phyloP scores from a whole-genome alignment of 1,140 invertebrate species.

The Ephestia elutella region DNA sequence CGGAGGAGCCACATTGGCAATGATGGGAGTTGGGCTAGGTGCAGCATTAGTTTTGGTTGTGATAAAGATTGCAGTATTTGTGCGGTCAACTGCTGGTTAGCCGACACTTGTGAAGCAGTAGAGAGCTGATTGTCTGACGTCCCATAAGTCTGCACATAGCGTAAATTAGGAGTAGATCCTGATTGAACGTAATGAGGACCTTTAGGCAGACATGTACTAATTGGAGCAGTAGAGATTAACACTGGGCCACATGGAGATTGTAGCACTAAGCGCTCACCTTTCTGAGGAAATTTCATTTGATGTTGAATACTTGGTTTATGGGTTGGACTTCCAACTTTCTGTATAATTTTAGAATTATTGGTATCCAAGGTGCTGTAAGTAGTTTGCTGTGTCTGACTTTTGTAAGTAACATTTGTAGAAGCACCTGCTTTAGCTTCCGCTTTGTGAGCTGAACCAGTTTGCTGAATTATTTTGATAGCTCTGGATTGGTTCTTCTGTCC shows the following conservation, averaged over 20 bases:
- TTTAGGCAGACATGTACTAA: constrained; percentile 54
- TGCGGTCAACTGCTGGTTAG: constrained; percentile 68
- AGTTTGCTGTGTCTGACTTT: constrained; percentile 34
- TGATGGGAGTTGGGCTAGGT: constrained; percentile 35
- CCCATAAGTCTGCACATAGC: constrained; percentile 67
- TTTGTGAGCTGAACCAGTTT: constrained; percentile 52
- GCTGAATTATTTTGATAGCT: constrained; percentile 67
- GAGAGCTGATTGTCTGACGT: constrained; percentile 54
- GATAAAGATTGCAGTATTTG: constrained; percentile 70
- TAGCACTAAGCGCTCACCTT: constrained; percentile 59
- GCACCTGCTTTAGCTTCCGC: constrained; percentile 58
- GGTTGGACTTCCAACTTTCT: constrained; percentile 62
- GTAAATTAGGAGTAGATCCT: constrained; percentile 57
- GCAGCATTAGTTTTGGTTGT: constrained; percentile 61
- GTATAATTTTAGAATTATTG: constrained; percentile 59
- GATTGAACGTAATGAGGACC: constrained; percentile 67
- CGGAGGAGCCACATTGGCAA: constrained; percentile 4
- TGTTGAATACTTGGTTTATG: constrained; percentile 32
- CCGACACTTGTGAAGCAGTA: constrained; percentile 57
- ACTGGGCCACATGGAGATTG: constrained; percentile 66
- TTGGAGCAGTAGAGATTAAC: constrained; percentile 56
- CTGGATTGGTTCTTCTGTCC: constrained; percentile 60
- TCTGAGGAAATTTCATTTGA: constrained; percentile 47
- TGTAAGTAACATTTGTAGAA: constrained; percentile 55
- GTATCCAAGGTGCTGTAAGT: constrained; percentile 49